Evolutionary conservation across 2,888 invertebrate genomes (phyloP).

Genomic region (Calliphora vomitoria): DNA sequence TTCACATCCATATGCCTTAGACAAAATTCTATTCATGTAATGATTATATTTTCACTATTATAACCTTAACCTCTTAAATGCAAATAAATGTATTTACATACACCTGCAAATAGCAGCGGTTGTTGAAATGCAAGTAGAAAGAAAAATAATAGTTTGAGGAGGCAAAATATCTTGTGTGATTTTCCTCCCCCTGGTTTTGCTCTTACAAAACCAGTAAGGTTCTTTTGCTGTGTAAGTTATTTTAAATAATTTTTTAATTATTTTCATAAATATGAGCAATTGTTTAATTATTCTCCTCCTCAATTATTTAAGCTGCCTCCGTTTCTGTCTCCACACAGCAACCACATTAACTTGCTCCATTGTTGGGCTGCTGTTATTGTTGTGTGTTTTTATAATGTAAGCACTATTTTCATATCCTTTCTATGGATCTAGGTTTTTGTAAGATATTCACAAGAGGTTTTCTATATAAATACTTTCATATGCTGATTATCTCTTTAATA

Average conservation of each 20-base stretch:
- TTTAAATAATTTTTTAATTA: no score
- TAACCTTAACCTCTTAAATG: constrained; percentile 10
- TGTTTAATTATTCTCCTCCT: neutral
- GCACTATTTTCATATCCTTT: neutral
- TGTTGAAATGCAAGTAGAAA: neutral
- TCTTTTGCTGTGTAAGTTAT: no score
- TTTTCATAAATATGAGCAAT: neutral
- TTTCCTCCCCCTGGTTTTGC: no score
- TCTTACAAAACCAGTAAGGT: no score
- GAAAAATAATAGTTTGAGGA: no score
- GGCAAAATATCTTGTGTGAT: no score
- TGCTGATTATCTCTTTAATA: constrained; percentile 1
- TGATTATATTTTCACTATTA: constrained; percentile 4
- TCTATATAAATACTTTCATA: neutral
- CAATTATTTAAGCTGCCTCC: neutral
- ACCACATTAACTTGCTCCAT: neutral
- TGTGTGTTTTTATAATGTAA: neutral
- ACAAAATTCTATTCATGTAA: neutral
- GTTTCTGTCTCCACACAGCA: neutral
- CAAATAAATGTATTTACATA: constrained; percentile 18
- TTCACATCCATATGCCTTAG: neutral
- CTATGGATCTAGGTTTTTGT: neutral
- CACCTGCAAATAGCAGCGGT: neutral
- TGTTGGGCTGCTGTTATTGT: neutral
- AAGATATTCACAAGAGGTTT: constrained; percentile 4